These are phyloP conservation scores for Hypolimnas misippus DNA, from an alignment of 2,888 invertebrate genomes.

Conservation along the genomic window DNA sequence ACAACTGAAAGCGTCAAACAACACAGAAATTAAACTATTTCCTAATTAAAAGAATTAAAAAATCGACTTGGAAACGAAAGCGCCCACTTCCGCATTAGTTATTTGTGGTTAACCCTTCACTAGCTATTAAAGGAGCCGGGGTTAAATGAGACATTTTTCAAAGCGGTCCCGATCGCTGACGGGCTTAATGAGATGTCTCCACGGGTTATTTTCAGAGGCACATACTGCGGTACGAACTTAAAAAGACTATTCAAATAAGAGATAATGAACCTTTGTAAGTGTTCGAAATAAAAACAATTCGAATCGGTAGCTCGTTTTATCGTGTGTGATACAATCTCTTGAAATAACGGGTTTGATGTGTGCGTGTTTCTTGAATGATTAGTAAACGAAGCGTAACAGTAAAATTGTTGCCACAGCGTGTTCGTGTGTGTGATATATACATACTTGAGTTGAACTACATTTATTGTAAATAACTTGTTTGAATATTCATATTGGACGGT, in stretches of 20 bases:
- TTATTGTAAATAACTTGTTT: conserved; percentile 47
- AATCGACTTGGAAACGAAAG: conserved; percentile 60
- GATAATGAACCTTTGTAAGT: conserved; percentile 46
- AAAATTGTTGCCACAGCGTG: conserved; percentile 60
- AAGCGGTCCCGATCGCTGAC: conserved; percentile 70
- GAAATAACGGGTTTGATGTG: conserved; percentile 28
- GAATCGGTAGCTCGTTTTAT: conserved; percentile 32
- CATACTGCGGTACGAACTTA: conserved; percentile 48
- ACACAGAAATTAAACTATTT: conserved; percentile 80
- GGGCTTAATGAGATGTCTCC: conserved; percentile 81
- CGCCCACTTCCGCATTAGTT: conserved; percentile 78
- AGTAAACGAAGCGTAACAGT: conserved; percentile 70
- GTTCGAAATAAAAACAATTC: conserved; percentile 33
- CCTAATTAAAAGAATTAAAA: conserved; percentile 83
- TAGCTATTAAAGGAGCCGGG: conserved; percentile 79
- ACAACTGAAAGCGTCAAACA: conserved; percentile 57
- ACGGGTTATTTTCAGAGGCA: conserved; percentile 75
- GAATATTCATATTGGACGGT: conserved; percentile 9
- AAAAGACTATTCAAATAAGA: conserved; percentile 44
- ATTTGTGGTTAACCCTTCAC: conserved; percentile 83
- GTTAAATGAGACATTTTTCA: conserved; percentile 83
- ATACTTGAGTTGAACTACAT: conserved; percentile 61
- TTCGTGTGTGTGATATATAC: conserved; percentile 30
- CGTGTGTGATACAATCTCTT: conserved; percentile 30
- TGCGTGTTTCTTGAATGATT: conserved; percentile 67